Evolutionary conservation across 2,113 vertebrate species (phyloP), one percentile per base, ranked within the genome.

Genomic region (Grammomys surdaster): DNA sequence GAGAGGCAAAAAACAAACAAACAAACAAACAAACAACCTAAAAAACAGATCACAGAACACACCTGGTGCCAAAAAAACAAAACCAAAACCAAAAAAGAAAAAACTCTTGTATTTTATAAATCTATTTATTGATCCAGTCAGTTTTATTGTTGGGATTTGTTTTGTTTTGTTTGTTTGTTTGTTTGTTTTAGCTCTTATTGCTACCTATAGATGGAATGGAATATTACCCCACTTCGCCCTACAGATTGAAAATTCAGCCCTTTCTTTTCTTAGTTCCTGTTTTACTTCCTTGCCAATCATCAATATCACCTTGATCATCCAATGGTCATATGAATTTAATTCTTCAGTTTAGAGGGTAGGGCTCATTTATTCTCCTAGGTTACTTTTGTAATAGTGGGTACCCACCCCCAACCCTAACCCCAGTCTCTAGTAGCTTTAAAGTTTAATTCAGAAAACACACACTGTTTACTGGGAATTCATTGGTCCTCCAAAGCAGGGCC

Each of bases 331-430:
- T 76, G 77, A 84, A 90, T 48, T 85, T n/a, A 88, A 17, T 60
- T 78, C 56, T 90, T 54, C 75, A 72, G 33, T 72, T 81, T 46
- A 10, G 31, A 5, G 80, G 7, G 3, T 51, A 12, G 20, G 43
- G 58, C 89, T 95, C 87, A 82, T 75, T 24, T 78, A n/a, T 85
- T 93, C 94, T 67, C 56, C 80, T 72, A 90, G 56, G 88, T 88
- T 65, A 86, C 48, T 75, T 36, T 72, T 43, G 36, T 87, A 60
- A 33, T 40, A 86, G 78, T 4, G n/a, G 65, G 51, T 17, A 56
- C 6, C 70, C 19, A 11, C 19, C 12, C 22, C 51, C 36, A 22
- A 10, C 13, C 24, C 13, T 26, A 3, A 24, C 31, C 54, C 4
- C 63, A 5, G 8, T 85, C 19, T 36, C 51, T 58, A 40, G 10